phyloP scores from a whole-genome alignment of 2,113 vertebrate genomes.

The Tenebrosternarchus preto region DNA sequence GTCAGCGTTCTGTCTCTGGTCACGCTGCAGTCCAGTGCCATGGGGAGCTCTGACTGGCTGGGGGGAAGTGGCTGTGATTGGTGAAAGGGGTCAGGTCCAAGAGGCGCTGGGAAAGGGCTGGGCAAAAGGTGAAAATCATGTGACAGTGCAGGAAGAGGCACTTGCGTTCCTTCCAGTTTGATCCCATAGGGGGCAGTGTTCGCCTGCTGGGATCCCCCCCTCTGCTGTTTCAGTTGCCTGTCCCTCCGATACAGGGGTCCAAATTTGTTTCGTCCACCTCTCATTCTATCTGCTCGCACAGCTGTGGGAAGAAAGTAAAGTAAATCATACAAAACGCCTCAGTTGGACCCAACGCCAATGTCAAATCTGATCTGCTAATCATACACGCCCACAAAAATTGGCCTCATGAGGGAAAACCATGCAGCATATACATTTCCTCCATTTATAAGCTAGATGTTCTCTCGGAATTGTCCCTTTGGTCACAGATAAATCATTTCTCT shows the following conservation, averaged over 20 bases:
- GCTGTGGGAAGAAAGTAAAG: conserved; percentile 61
- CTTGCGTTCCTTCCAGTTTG: conserved; percentile 67
- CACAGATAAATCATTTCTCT: background rate
- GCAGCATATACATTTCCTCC: no score
- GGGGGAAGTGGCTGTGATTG: conserved; percentile 59
- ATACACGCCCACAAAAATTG: no score
- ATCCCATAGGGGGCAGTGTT: conserved; percentile 64
- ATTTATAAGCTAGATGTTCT: no score
- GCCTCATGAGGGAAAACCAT: no score
- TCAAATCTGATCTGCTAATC: background rate
- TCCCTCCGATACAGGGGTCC: conserved; percentile 76
- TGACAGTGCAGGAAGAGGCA: conserved; percentile 38
- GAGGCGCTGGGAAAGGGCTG: conserved; percentile 41
- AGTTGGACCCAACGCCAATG: no score
- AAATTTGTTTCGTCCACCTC: conserved; percentile 81
- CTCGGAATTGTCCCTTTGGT: no score
- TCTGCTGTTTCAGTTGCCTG: conserved; percentile 76
- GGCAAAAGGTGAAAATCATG: conserved; percentile 58
- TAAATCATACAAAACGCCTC: background rate
- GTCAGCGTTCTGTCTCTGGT: conserved; percentile 52
- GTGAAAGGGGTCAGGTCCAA: conserved; percentile 59
- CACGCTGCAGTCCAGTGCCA: conserved; percentile 61
- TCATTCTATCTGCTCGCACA: conserved; percentile 78
- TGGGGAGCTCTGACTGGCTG: conserved; percentile 50
- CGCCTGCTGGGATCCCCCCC: conserved; percentile 46